phyloP scores from a whole-genome alignment of 2,888 invertebrate genomes.

The Meliscaeva auricollis region DNA sequence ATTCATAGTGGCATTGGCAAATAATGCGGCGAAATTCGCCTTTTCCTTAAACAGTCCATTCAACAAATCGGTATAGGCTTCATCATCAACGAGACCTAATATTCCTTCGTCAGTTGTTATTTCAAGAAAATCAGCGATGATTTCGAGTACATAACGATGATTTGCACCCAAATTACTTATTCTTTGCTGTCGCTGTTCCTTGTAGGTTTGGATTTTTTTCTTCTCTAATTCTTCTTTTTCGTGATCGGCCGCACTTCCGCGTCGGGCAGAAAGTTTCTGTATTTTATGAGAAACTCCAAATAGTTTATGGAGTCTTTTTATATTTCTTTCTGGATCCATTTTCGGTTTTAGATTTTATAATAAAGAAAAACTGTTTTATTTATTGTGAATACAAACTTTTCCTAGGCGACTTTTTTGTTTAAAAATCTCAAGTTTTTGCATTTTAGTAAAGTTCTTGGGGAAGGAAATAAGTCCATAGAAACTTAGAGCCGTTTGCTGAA shows the following conservation, averaged over 20 bases:
- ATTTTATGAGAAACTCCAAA: slow-evolving; percentile 81
- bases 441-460: no score
- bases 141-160: slow-evolving; percentile 89
- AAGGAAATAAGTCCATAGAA: no score
- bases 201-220: slow-evolving; percentile 77
- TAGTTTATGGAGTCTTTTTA: slow-evolving; percentile 79
- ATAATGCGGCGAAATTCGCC: slow-evolving; percentile 87
- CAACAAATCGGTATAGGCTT: slow-evolving; percentile 86
- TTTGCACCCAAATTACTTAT: slow-evolving; percentile 79
- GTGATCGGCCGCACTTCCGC: slow-evolving; percentile 79
- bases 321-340: slow-evolving; percentile 80
- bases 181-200: slow-evolving; percentile 80
- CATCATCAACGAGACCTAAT: slow-evolving; percentile 90
- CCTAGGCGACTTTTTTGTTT: no score
- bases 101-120: slow-evolving; percentile 88
- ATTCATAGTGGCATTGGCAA: slow-evolving; percentile 88
- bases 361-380: no score
- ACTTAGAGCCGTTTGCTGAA: no score
- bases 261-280: slow-evolving; percentile 79
- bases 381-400: no score
- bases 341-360: neutral
- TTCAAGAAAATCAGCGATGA: slow-evolving; percentile 88
- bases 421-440: no score
- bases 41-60: slow-evolving; percentile 87
- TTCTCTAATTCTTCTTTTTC: slow-evolving; percentile 80